phyloP scores from a whole-genome alignment of 2,888 invertebrate species.

The Cyrtodaria siliqua region DNA sequence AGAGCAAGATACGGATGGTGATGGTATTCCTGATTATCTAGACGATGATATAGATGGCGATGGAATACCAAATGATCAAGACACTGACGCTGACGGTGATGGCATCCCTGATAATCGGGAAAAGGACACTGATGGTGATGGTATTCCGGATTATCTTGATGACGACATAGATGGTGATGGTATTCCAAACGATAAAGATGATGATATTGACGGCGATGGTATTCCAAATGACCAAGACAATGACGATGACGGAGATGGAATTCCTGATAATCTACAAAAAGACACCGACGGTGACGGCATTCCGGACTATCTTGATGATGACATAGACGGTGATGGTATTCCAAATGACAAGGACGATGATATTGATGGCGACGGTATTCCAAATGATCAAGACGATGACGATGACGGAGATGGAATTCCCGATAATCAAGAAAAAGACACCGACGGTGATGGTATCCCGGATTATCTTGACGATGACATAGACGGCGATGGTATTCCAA shows the following conservation, averaged over 20 bases:
- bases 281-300: slow-evolving; percentile 82
- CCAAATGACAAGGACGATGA: slow-evolving; percentile 73
- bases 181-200: slow-evolving; percentile 76
- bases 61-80: slow-evolving; percentile 79
- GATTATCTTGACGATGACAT: slow-evolving; percentile 76
- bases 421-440: slow-evolving; percentile 77
- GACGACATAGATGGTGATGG: slow-evolving; percentile 78
- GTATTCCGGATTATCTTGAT: slow-evolving; percentile 81
- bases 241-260: slow-evolving; percentile 71
- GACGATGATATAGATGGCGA: slow-evolving; percentile 80
- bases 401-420: slow-evolving; percentile 84
- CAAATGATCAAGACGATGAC: slow-evolving; percentile 74
- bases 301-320: slow-evolving; percentile 70
- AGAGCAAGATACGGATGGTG: slow-evolving; percentile 70
- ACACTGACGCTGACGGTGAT: slow-evolving; percentile 78
- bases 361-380: slow-evolving; percentile 78
- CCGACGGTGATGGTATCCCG: slow-evolving; percentile 81
- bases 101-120: slow-evolving; percentile 66
- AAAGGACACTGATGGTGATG: slow-evolving; percentile 37
- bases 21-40: slow-evolving; percentile 74
- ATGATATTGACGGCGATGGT: slow-evolving; percentile 81
- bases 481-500: slow-evolving; percentile 82
- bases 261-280: slow-evolving; percentile 73
- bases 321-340: slow-evolving; percentile 73
- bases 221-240: slow-evolving; percentile 76